Conservation (phyloP, 2,113 vertebrate genomes). For the Labrus mixtus region DNA sequence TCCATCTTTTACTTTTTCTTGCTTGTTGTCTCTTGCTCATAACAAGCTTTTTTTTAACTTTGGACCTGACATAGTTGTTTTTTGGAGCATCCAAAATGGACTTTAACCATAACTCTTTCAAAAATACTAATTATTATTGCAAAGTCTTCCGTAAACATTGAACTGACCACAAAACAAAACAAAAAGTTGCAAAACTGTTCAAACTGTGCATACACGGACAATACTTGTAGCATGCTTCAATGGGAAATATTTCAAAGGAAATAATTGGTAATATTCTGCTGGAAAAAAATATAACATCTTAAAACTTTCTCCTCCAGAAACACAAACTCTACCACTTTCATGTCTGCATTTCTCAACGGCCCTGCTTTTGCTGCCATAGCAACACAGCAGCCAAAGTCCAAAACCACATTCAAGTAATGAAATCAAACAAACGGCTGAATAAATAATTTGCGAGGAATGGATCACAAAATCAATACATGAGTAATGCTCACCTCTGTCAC, state of each 20-base stretch:
- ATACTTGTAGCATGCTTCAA: too few relatives aligned
- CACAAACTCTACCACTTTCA: conserved; percentile 6
- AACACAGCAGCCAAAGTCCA: conserved; percentile 55
- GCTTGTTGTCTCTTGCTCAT: not conserved
- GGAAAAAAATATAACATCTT: conserved; percentile 22
- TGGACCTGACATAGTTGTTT: too few relatives aligned
- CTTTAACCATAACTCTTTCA: not conserved
- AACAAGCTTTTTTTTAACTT: not conserved
- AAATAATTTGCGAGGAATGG: conserved; percentile 55
- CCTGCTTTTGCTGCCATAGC: conserved; percentile 56
- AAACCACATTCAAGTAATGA: conserved; percentile 42
- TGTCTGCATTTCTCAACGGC: conserved; percentile 25
- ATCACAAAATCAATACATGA: conserved; percentile 45
- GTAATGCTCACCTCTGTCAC: conserved; percentile 29
- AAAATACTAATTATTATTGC: not conserved
- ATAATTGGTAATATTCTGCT: not conserved
- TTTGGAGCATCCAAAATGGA: not conserved
- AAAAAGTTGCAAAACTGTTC: too few relatives aligned
- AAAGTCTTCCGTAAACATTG: not conserved
- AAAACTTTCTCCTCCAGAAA: conserved; percentile 46
- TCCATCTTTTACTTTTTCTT: not conserved
- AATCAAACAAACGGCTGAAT: conserved; percentile 47
- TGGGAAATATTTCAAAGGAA: not conserved
- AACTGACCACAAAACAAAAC: not conserved
- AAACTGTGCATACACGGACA: too few relatives aligned